Base-by-base conservation (phyloP, 1,140 invertebrate species). In the Caenorhabditis brenneri region DNA sequence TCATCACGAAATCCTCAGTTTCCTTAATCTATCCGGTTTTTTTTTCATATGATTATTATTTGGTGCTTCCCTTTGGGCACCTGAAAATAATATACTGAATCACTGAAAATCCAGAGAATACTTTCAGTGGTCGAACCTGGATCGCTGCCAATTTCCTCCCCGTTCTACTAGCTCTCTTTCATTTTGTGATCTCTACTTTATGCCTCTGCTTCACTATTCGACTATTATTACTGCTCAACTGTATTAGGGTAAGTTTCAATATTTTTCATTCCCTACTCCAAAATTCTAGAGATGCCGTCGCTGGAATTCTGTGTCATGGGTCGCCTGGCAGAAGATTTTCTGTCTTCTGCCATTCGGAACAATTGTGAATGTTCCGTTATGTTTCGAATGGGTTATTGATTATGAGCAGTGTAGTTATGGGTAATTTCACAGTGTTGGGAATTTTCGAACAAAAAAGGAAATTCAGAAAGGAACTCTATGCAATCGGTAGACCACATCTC, bases 241-340 rank as follows among this genome's bases (percentile, higher is more conserved):
- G 60, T 69, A 60, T 82, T 16, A 48, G 55, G 42, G 81, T 82
- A 58, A n/a, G 58, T 27, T 2, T 10, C 16, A n/a, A 0, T 5
- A 55, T 6, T 55, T 9, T 27, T 27, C 24, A 1, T 55, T 22
- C 24, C 15, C 7, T 55, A 7, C 22, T 27, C 15, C 22, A n/a
- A 6, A 29, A 19, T 48, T 82, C n/a, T 16, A 82, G 81, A 51
- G 81, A 33, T 69, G 81, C 27, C 81, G 81, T 12, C 55, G 81
- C 16, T 82, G 81, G 81, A 82, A 36, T 82, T 46, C 81, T 10
- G 36, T 69, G 24, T 60, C 82, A 1, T 83, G 82, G 82, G 78
- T 83, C 10, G 82, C 82, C 2, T 83, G 82, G 82, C 39, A 65
- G 19, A 83, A 83, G 27, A 65, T 83, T 12, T 83, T 65, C 19